A percentile compares a stretch with the other conserved stretches of the same genome.
These are phyloP conservation scores for Erythrocercus mccallii DNA, from an alignment of 2,113 vertebrate species.

Conservation along the genomic window DNA sequence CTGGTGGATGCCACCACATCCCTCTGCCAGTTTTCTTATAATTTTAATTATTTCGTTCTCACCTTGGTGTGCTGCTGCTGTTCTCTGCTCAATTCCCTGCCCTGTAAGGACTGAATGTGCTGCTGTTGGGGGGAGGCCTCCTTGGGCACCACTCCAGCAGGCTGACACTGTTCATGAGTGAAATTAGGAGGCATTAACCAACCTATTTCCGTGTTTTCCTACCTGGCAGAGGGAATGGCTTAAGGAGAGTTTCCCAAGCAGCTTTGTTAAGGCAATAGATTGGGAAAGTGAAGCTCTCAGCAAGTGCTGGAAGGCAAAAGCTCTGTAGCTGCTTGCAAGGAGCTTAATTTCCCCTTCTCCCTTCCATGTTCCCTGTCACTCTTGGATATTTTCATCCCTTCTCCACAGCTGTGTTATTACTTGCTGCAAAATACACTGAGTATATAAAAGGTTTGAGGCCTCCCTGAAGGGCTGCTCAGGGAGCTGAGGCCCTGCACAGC, in stretches of 20 bases:
- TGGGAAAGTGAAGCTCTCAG: neutral
- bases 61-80: neutral
- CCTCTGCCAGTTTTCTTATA: neutral
- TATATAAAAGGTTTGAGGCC: neutral
- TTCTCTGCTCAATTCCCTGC: neutral
- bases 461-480: neutral
- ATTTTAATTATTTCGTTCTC: neutral
- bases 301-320: neutral
- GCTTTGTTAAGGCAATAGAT: neutral
- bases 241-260: neutral
- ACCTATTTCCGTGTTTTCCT: accelerated
- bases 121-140: neutral
- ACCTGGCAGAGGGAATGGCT: neutral
- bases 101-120: neutral
- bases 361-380: neutral
- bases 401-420: neutral
- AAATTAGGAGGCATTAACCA: neutral
- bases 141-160: neutral
- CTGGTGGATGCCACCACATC: neutral
- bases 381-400: neutral
- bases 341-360: neutral
- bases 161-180: neutral
- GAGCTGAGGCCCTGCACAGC: neutral
- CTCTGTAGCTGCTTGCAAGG: neutral
- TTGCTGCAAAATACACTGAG: neutral